These are phyloP conservation scores for Ascaphus truei DNA, from an alignment of 2,113 vertebrate species.

Conservation along the genomic window DNA sequence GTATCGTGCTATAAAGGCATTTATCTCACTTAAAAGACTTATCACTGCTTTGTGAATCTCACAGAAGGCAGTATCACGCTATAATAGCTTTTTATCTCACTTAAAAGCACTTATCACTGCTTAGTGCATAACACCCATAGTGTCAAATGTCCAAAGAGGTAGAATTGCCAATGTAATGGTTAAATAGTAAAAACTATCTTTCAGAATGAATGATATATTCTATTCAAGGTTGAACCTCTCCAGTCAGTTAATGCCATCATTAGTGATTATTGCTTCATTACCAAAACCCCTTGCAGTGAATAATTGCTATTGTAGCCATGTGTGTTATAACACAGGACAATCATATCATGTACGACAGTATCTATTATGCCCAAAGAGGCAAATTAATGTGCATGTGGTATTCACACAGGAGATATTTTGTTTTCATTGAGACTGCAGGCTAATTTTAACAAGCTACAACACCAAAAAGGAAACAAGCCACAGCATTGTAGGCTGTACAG, in stretches of 20 bases:
- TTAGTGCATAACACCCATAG: no score
- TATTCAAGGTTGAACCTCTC: background rate
- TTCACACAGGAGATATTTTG: constrained; percentile 1
- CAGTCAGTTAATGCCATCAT: constrained; percentile 1
- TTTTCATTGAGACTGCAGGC: constrained; percentile 18
- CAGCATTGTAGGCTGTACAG: background rate
- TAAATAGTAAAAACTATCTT: no score
- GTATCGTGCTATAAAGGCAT: no score
- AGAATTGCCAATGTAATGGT: no score
- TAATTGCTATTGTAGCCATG: constrained; percentile 6
- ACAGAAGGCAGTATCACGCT: no score
- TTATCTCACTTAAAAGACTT: no score
- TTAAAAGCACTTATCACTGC: no score
- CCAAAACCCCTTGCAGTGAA: background rate
- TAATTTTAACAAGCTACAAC: constrained; percentile 12
- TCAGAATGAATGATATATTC: no score
- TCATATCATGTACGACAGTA: constrained; percentile 11
- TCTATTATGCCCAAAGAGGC: constrained; percentile 2
- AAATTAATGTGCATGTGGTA: background rate
- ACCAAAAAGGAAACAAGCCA: constrained; percentile 9
- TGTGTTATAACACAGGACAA: constrained; percentile 6
- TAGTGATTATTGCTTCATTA: constrained; percentile 16
- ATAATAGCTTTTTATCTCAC: no score
- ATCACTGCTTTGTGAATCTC: no score
- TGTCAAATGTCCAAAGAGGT: no score